A percentile compares a stretch with the other conserved stretches of the same genome.
phyloP scores from a whole-genome alignment of 1,140 invertebrate species.

The Neodiprion virginianus region DNA sequence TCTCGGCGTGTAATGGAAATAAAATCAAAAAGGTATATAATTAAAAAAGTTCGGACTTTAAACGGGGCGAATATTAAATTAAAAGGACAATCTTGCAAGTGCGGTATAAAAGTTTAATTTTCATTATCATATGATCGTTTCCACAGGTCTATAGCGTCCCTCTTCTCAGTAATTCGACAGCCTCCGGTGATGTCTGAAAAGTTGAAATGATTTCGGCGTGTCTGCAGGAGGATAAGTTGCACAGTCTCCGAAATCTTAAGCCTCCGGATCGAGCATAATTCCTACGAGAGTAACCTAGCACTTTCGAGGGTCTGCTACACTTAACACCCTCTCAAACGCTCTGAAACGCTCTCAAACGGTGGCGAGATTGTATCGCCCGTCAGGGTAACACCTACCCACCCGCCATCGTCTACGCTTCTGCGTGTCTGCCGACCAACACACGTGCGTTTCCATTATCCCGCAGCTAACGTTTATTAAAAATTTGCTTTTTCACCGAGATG shows the following conservation, averaged over 20 bases:
- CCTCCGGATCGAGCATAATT: background rate
- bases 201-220: background rate
- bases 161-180: no score
- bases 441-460: background rate
- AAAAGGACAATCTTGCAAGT: no score
- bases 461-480: no score
- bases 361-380: background rate
- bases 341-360: background rate
- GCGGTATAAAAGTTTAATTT: no score
- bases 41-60: no score
- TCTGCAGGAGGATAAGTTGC: background rate
- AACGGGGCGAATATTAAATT: no score
- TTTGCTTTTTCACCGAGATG: no score
- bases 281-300: background rate
- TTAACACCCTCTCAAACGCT: slow-evolving; percentile 1
- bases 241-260: background rate
- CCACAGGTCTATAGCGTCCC: no score
- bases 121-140: no score
- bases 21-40: no score
- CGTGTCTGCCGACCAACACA: background rate
- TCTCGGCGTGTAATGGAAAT: no score
- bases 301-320: background rate
- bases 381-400: background rate
- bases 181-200: background rate
- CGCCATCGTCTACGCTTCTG: background rate